These are phyloP conservation scores for Danio tinwini DNA, from an alignment of 2,797 vertebrate species.

Conservation along the genomic window DNA sequence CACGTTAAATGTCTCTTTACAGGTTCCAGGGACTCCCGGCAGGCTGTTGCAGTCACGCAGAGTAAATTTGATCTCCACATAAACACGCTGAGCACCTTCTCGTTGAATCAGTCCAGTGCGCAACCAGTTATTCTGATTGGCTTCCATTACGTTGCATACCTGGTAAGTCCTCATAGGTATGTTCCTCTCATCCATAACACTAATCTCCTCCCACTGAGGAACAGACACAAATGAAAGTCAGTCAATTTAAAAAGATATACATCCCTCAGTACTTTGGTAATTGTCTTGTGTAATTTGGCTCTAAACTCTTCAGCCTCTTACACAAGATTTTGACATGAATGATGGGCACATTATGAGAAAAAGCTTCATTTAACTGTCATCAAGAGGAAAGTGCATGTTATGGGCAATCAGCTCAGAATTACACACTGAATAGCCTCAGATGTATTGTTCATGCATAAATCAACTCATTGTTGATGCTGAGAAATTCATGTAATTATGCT, in stretches of 20 bases:
- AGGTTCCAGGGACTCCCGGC: slow-evolving; percentile 95
- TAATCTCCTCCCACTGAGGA: slow-evolving; percentile 98
- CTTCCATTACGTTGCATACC: slow-evolving; percentile 98
- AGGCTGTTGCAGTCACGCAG: slow-evolving; percentile 98
- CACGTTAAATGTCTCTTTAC: slow-evolving; percentile 98
- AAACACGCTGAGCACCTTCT: slow-evolving; percentile 92
- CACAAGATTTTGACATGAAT: slow-evolving; percentile 26
- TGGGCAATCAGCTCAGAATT: slow-evolving; percentile 18
- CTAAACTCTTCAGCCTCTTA: neutral
- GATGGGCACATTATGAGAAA: slow-evolving; percentile 18
- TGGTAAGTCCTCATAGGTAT: slow-evolving; percentile 98
- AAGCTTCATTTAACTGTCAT: slow-evolving; percentile 23
- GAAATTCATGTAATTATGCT: slow-evolving; percentile 8
- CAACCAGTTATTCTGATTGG: slow-evolving; percentile 99
- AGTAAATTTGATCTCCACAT: slow-evolving; percentile 97
- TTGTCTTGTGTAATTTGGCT: neutral
- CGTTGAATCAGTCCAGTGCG: slow-evolving; percentile 95
- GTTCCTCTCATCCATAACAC: slow-evolving; percentile 97
- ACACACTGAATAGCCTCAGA: neutral
- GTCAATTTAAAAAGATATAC: slow-evolving; percentile 10
- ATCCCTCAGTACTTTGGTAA: slow-evolving; percentile 9
- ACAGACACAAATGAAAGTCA: slow-evolving; percentile 19
- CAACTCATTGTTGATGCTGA: slow-evolving; percentile 36
- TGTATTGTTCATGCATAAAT: slow-evolving; percentile 14
- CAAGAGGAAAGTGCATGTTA: slow-evolving; percentile 25